phyloP scores from a whole-genome alignment of 1,140 invertebrate species.

The Ceratosolen solmsi region DNA sequence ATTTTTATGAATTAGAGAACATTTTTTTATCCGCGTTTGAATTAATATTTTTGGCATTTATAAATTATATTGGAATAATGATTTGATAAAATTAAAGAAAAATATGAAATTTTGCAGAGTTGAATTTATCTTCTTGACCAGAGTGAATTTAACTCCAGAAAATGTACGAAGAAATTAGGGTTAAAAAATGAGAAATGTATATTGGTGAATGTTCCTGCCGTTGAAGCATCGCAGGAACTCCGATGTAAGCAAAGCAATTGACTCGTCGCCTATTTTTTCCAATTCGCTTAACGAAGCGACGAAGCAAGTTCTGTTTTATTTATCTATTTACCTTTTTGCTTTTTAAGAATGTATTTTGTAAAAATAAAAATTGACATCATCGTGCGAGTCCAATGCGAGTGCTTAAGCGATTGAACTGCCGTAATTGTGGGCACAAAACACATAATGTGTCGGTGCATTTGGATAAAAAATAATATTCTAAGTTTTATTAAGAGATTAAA shows the following conservation, averaged over 20 bases:
- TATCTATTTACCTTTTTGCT: conserved; percentile 1
- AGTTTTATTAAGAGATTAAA: conserved; percentile 28
- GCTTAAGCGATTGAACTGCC: conserved; percentile 31
- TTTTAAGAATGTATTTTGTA: conserved; percentile 30
- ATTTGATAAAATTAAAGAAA: not conserved
- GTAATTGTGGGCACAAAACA: conserved; percentile 24
- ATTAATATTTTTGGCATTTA: not conserved
- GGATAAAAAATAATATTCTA: conserved; percentile 22
- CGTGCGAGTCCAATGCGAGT: conserved; percentile 19
- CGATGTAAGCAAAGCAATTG: conserved; percentile 32
- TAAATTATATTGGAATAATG: not conserved
- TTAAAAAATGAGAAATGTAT: not conserved
- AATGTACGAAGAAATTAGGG: not conserved
- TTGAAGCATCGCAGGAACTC: conserved; percentile 46
- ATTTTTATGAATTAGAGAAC: not conserved
- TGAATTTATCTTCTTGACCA: not conserved
- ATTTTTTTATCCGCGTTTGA: not conserved
- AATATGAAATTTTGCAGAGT: not conserved
- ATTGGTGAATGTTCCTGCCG: conserved; percentile 43
- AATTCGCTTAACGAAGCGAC: not conserved
- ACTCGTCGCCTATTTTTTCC: conserved; percentile 8
- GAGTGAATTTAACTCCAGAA: conserved; percentile 28
- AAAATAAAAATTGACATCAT: conserved; percentile 7
- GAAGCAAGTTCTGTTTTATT: not conserved
- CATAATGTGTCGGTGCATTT: not conserved